phyloP scores from a whole-genome alignment of 2,797 vertebrate species.

The Centroberyx gerrardi region DNA sequence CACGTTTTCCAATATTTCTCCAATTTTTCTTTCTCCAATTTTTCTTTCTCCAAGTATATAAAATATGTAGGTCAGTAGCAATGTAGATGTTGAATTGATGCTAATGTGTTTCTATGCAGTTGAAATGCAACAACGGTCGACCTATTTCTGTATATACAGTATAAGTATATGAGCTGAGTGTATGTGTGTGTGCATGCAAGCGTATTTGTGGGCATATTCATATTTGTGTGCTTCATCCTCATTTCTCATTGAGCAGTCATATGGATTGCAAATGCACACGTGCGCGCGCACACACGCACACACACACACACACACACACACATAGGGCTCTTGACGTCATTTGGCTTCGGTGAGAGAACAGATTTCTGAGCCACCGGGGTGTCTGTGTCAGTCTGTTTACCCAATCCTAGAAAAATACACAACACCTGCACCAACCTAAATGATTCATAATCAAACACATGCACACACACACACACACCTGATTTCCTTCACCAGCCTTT shows the following conservation, averaged over 20 bases:
- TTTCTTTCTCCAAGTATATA: background rate
- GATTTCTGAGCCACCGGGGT: constrained; percentile 75
- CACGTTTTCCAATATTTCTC: too few species aligned
- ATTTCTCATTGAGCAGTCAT: constrained; percentile 49
- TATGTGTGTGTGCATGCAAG: constrained; percentile 39
- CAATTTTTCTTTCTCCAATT: background rate
- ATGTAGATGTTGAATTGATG: constrained; percentile 4
- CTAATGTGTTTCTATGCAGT: background rate
- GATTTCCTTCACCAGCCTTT: constrained; percentile 21
- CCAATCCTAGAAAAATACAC: constrained; percentile 65
- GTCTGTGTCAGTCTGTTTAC: constrained; percentile 80
- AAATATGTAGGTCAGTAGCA: background rate
- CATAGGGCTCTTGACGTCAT: constrained; percentile 72
- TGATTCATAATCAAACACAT: constrained; percentile 65
- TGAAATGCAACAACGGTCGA: constrained; percentile 17
- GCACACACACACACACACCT: constrained; percentile 9
- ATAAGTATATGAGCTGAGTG: constrained; percentile 39
- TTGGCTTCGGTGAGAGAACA: constrained; percentile 76
- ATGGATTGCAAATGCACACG: constrained; percentile 27
- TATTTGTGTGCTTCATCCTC: constrained; percentile 39
- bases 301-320: constrained; percentile 7
- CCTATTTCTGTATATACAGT: background rate
- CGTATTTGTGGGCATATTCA: constrained; percentile 40
- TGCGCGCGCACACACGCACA: constrained; percentile 2
- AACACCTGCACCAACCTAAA: constrained; percentile 72